Percentiles rank a stretch among this genome's conserved stretches.
phyloP scores from a whole-genome alignment of 2,113 vertebrate species.

The Ardeotis arabs region DNA sequence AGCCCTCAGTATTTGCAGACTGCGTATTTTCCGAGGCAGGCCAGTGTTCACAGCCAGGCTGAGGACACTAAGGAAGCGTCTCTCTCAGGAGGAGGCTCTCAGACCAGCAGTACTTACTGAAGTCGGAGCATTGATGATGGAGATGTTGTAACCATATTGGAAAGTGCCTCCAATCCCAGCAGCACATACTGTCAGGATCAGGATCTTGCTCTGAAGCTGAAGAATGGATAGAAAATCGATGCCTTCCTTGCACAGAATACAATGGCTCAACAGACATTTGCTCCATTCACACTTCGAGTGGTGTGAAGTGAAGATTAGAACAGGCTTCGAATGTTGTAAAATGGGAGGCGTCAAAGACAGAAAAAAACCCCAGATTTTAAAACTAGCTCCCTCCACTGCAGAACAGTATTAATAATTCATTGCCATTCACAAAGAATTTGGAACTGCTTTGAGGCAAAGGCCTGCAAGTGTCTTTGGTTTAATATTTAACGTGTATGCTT shows the following conservation, averaged over 20 bases:
- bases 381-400: neutral
- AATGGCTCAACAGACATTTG: neutral
- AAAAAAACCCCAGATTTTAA: neutral
- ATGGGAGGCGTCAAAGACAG: neutral
- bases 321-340: neutral
- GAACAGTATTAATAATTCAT: neutral
- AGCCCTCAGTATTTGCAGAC: neutral
- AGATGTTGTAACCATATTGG: slow-evolving; percentile 92
- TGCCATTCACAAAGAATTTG: neutral
- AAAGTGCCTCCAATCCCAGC: slow-evolving; percentile 90
- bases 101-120: slow-evolving; percentile 68
- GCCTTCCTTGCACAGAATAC: neutral
- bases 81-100: neutral
- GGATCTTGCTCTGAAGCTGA: slow-evolving; percentile 73
- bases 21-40: neutral
- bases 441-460: neutral
- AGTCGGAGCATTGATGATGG: slow-evolving; percentile 89
- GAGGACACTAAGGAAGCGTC: neutral
- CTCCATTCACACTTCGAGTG: neutral
- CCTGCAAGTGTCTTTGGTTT: neutral
- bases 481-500: neutral
- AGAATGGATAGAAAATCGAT: neutral
- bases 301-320: neutral
- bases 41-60: neutral
- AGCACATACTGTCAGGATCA: slow-evolving; percentile 85